Evolutionary conservation across 2,113 vertebrate genomes (phyloP).

Genomic region (Monarcha castaneiventris): DNA sequence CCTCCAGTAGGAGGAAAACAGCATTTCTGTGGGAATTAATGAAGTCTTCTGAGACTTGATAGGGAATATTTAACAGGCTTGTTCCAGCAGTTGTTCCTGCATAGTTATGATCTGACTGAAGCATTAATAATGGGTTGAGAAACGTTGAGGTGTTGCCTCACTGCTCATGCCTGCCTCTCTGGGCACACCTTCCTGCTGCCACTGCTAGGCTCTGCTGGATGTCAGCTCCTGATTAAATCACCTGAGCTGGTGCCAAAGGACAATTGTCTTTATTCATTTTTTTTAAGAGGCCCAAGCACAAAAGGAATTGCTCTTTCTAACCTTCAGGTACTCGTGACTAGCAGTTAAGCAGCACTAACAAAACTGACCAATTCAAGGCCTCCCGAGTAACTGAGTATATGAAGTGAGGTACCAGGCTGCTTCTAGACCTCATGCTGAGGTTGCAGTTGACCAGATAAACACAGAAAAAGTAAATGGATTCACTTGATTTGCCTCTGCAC

Average conservation of each 20-base stretch:
- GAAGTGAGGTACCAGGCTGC: background rate
- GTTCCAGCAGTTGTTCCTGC: background rate
- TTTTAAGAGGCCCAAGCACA: background rate
- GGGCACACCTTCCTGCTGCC: background rate
- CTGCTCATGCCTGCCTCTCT: constrained; percentile 2
- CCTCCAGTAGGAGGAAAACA: background rate
- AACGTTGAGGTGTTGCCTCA: background rate
- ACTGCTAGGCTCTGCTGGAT: background rate
- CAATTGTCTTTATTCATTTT: background rate
- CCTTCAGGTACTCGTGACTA: background rate
- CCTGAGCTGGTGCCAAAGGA: background rate
- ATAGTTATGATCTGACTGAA: constrained; percentile 15
- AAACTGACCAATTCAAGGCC: background rate
- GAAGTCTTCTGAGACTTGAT: background rate
- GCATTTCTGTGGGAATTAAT: background rate
- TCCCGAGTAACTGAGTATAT: background rate
- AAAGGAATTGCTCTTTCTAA: background rate
- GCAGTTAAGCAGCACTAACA: background rate
- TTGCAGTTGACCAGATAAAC: background rate
- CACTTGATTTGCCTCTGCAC: background rate
- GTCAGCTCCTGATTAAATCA: background rate
- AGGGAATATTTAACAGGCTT: background rate
- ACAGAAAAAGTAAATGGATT: background rate
- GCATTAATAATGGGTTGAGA: background rate
- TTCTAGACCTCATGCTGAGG: background rate